Percentiles rank a stretch among this genome's conserved stretches.
Evolutionary conservation across 2,888 invertebrate species (phyloP).

Genomic region (Drosophila greeni): DNA sequence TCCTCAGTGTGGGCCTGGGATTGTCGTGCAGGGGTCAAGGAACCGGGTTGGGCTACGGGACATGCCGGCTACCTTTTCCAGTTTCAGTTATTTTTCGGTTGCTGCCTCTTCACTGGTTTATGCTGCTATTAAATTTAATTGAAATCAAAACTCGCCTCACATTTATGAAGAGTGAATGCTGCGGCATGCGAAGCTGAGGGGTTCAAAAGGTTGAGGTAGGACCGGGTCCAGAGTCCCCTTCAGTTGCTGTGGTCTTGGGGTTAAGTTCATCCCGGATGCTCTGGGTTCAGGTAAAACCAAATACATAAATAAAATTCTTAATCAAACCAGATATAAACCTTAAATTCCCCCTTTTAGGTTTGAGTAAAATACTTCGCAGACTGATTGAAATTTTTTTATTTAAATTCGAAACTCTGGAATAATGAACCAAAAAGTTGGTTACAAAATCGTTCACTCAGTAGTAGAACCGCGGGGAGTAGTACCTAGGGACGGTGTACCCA

Average conservation of each 20-base stretch:
- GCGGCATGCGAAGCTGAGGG: slow-evolving; percentile 24
- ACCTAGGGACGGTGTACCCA: slow-evolving; percentile 53
- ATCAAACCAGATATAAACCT: neutral
- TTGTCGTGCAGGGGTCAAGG: slow-evolving; percentile 58
- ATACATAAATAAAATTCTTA: neutral
- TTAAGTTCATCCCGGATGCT: slow-evolving; percentile 1
- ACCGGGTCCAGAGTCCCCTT: slow-evolving; percentile 5
- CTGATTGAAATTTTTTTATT: slow-evolving; percentile 29
- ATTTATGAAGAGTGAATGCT: slow-evolving; percentile 41
- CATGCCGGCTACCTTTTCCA: slow-evolving; percentile 31
- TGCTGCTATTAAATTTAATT: slow-evolving; percentile 72
- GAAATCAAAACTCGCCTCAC: slow-evolving; percentile 64
- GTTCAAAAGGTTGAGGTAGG: slow-evolving; percentile 41
- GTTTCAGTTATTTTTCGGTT: slow-evolving; percentile 41
- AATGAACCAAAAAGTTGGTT: neutral
- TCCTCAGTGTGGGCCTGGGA: neutral
- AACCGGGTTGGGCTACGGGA: slow-evolving; percentile 48
- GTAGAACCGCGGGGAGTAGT: slow-evolving; percentile 57
- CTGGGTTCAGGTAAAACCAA: slow-evolving; percentile 4
- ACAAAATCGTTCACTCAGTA: slow-evolving; percentile 39
- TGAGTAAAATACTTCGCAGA: neutral
- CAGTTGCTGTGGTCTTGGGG: slow-evolving; percentile 4
- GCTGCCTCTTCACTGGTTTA: slow-evolving; percentile 52
- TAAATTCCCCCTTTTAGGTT: neutral
- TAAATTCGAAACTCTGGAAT: slow-evolving; percentile 28